Evolutionary conservation across 2,888 invertebrate species (phyloP), one percentile per base, ranked within the genome.

Genomic region (Noctua pronuba): DNA sequence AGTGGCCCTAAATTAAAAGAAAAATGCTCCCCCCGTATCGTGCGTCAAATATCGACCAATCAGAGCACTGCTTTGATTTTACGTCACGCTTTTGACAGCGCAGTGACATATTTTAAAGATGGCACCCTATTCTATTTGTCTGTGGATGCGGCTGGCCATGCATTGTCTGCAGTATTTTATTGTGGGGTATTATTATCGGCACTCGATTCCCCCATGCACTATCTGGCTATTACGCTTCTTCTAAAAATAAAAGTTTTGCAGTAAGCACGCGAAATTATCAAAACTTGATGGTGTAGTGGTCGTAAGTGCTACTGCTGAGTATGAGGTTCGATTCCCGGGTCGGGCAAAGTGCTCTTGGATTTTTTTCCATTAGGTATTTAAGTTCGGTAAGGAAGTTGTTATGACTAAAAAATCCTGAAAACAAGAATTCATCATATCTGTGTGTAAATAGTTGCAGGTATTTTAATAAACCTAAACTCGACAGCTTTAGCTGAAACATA

Each of bases 51-150:
- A 75, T 70, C 81, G 76, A 86, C 95, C 96, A 96, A 95, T 95
- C 90, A 90, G 82, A 87, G 75, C 82, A 73, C 89, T 44, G 82
- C 83, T 66, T 88, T 86, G 71, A 38, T 80, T 86, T 90, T 87
- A 92, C 91, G 90, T 92, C 91, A 93, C 82, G 74, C 80, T 81
- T 88, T 89, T 94, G 93, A 94, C 93, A 94, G 89, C 92, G 89
- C 85, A 92, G 88, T 93, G 93, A 92, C 92, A 92, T 84, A 89
- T 89, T 94, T 95, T 91, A 95, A 95, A 95, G 95, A 96, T 96
- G 95, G 95, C 94, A 94, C 94, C 93, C 93, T 81, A 85, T 77
- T 86, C 78, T 82, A 86, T 82, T 83, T 84, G 88, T 84, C 84
- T 86, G 58, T 70, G 83, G 72, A 79, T 80, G 77, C 75, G 79